Conservation (phyloP, 2,113 vertebrate genomes). For the Falcunculus frontatus region DNA sequence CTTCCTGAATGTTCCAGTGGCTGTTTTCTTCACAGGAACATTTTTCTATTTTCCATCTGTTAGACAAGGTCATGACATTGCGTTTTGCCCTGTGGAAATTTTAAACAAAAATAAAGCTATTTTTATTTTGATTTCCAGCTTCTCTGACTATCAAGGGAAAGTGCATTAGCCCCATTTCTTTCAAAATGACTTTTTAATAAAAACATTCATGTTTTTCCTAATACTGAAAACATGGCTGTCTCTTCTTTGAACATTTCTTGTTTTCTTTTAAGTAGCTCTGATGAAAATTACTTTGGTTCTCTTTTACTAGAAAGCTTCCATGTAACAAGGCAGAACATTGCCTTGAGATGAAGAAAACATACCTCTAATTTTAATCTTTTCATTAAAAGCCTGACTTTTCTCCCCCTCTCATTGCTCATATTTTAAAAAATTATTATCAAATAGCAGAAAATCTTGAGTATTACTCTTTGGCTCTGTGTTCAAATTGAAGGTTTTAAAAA, state of each 20-base stretch:
- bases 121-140: slow-evolving; percentile 29
- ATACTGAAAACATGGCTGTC: neutral
- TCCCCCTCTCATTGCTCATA: neutral
- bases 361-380: neutral
- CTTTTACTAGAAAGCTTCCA: neutral
- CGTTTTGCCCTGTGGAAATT: neutral
- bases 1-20: neutral
- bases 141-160: neutral
- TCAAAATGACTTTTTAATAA: neutral
- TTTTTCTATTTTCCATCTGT: neutral
- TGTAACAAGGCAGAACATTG: neutral
- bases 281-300: neutral
- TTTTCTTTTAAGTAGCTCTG: neutral
- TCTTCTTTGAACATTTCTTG: neutral
- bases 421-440: neutral
- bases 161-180: neutral
- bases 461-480: neutral
- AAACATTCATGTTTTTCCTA: neutral
- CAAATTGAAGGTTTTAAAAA: neutral
- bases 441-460: neutral
- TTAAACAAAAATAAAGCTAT: slow-evolving; percentile 13
- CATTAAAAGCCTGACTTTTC: neutral
- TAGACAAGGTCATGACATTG: neutral
- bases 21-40: neutral
- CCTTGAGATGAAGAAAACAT: neutral